Evolutionary conservation across 1,140 invertebrate species (phyloP).

Genomic region (Caenorhabditis inopinata): DNA sequence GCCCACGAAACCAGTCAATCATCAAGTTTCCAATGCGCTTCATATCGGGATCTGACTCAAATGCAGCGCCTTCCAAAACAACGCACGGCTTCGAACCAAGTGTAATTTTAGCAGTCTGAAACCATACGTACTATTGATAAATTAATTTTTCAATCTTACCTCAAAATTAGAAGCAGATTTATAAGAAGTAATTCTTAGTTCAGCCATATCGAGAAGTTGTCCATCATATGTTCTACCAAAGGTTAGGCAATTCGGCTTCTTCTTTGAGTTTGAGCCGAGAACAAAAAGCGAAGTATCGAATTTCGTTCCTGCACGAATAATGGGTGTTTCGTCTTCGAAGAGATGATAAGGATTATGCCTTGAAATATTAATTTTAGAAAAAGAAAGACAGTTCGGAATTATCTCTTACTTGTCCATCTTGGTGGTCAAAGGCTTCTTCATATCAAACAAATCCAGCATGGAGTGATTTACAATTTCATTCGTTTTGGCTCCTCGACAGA

Average conservation of each 20-base stretch:
- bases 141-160: slow-evolving; percentile 63
- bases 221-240: slow-evolving; percentile 85
- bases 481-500: slow-evolving; percentile 82
- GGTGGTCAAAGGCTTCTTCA: slow-evolving; percentile 68
- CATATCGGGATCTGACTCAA: slow-evolving; percentile 78
- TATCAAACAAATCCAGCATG: slow-evolving; percentile 79
- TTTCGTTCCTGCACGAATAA: slow-evolving; percentile 80
- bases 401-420: slow-evolving; percentile 55
- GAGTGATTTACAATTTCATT: slow-evolving; percentile 76
- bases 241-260: slow-evolving; percentile 87
- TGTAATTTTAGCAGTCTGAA: slow-evolving; percentile 75
- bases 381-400: no score
- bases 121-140: slow-evolving; percentile 16
- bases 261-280: slow-evolving; percentile 74
- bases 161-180: slow-evolving; percentile 79
- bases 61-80: slow-evolving; percentile 87
- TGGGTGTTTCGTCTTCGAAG: slow-evolving; percentile 79
- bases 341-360: slow-evolving; percentile 80
- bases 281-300: slow-evolving; percentile 82
- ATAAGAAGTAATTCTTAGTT: slow-evolving; percentile 84
- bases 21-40: slow-evolving; percentile 83
- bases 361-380: slow-evolving; percentile 37
- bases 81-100: slow-evolving; percentile 86
- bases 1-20: slow-evolving; percentile 86
- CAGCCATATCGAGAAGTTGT: slow-evolving; percentile 90